These are phyloP conservation scores for Pheosia tremula DNA, from an alignment of 2,888 invertebrate species.

Conservation along the genomic window DNA sequence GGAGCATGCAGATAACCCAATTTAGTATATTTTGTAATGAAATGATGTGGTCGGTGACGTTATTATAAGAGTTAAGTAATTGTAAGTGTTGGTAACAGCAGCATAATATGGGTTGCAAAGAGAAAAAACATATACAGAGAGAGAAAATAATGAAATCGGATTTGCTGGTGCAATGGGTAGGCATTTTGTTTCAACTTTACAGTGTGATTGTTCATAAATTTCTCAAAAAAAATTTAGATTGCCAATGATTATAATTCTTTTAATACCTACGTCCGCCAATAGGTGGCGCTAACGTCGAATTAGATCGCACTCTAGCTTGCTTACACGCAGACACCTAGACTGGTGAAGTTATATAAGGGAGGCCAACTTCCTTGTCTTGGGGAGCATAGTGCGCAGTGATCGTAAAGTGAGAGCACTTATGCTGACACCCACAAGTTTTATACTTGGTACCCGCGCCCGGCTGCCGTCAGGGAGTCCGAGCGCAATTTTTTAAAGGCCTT, in stretches of 20 bases:
- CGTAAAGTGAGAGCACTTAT: slow-evolving; percentile 94
- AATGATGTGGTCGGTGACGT: neutral
- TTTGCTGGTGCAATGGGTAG: too few relatives aligned
- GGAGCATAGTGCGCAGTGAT: slow-evolving; percentile 95
- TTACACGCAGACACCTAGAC: slow-evolving; percentile 8
- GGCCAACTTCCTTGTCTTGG: slow-evolving; percentile 90
- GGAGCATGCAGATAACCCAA: neutral
- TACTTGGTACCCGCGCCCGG: slow-evolving; percentile 84
- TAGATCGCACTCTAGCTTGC: slow-evolving; percentile 56
- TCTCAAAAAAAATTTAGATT: slow-evolving; percentile 22
- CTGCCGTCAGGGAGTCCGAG: slow-evolving; percentile 79
- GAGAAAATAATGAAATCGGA: too few relatives aligned
- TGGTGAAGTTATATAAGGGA: neutral
- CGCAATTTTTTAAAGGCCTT: slow-evolving; percentile 92
- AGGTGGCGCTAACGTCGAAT: slow-evolving; percentile 63
- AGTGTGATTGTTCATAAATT: too few relatives aligned
- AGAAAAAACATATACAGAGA: too few relatives aligned
- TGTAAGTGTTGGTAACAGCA: too few relatives aligned
- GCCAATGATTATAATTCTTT: neutral
- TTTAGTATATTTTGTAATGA: neutral
- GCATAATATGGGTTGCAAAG: too few relatives aligned
- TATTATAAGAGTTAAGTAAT: too few relatives aligned
- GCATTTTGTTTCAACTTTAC: too few relatives aligned
- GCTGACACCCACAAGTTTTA: slow-evolving; percentile 88
- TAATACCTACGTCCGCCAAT: slow-evolving; percentile 18